Base-by-base conservation (phyloP, 2,888 invertebrate genomes). In the Polyommatus iphigenia region DNA sequence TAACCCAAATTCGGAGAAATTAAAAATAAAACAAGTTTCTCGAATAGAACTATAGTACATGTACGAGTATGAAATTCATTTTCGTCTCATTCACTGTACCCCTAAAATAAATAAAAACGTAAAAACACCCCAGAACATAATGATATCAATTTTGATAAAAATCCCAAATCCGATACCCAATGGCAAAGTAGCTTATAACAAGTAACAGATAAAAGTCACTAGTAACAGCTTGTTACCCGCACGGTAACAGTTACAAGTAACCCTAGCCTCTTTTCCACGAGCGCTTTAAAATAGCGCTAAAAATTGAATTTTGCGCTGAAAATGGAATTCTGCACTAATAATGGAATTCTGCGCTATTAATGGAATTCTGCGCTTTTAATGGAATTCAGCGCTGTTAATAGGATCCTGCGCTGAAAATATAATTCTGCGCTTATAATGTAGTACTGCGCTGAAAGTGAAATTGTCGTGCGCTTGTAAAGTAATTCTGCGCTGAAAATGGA, bases 231-330 rank as follows among this genome's bases (percentile, higher is more conserved):
- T 62, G 67, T 32, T 67, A 67, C 67, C 29, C 29, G 24, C 15
- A 67, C 29, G 29, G 67, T 67, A 67, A 67, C 67, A 67, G 67
- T 67, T 32, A 67, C 67, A 67, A 67, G 67, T 72, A 72, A 72
- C 72, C 15, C 13, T 41, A 72, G 20, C 59, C n/a, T 59, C 20
- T 7, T 59, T 59, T 18, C 54, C 18, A 54, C 54, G 54, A 18
- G 54, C 54, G 2, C 54, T 54, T n/a, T 50, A 15, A 15, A 18
- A 54, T 54, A 18, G 54, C 54, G 18, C 5, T 54, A 18, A 54
- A 54, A 54, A 54, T 54, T 0, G 4, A 18, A 54, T 54, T 54
- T 18, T 50, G 50, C 50, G 50, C 50, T 50, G 3, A 15, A 4
- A 50, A 50, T 4, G 0, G 50, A 50, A 50, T 50, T 15, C 50